Evolutionary conservation across 1,140 invertebrate genomes (phyloP), one percentile per base, ranked within the genome.

Genomic region (Euglossa dilemma): DNA sequence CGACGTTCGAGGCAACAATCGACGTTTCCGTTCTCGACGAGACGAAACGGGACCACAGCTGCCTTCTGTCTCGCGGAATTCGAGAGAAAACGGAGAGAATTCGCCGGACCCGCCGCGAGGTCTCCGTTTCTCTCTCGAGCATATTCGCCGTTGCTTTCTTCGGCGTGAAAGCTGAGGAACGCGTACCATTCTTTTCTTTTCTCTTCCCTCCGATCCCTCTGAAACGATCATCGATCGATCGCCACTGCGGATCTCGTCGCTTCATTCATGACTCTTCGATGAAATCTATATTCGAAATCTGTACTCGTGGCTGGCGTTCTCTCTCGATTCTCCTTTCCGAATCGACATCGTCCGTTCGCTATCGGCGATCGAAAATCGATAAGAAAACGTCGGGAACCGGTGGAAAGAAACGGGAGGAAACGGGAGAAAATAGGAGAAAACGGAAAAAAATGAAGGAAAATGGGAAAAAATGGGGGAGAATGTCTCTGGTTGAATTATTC

Each of bases 151-250:
- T 16, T 52, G 6, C 50, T 63, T 50, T 36, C 14, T 64, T 76
- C 47, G 16, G 20, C 0, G 56, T n/a, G 20, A 28, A 50, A 64
- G 20, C 57, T 47, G 20, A 25, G 6, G 20, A n/a, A 43, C 18
- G n/a, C 16, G 45, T 16, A 36, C 18, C 43, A 20, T 36, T 28
- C 18, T 63, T 36, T 25, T 16, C 6, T 25, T 47, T 59, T 28
- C 36, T 54, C 36, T 57, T 20, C 14, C 2, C 20, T 20, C 20
- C 8, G 18, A 28, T 47, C n/a, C 64, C 54, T 47, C 18, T 59
- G 64, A 70, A 50, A 45, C 50, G 52, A 47, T 59, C 66, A 52
- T 70, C 54, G 43, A 71, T 36, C 77, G 54, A 72, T 80, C 77
- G 77, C 52, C 36, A 23, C 7, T 2, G 14, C 25, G 25, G 28